Evolutionary conservation across 1,140 invertebrate species (phyloP).

Genomic region (Diorhabda elongata): DNA sequence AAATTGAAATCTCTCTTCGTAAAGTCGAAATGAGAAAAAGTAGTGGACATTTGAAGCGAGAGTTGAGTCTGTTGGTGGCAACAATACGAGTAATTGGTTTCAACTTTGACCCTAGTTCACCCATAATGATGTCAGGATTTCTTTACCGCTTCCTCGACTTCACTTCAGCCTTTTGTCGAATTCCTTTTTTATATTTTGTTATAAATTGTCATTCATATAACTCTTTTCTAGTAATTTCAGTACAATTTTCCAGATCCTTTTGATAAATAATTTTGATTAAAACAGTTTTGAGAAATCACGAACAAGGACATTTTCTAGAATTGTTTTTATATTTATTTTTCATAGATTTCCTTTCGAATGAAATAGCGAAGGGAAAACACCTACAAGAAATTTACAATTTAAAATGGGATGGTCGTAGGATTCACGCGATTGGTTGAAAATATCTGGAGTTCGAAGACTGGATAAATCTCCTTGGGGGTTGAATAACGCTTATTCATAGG

Average conservation of each 20-base stretch:
- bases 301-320: no score
- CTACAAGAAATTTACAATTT: slow-evolving; percentile 37
- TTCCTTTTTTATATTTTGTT: not conserved
- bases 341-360: no score
- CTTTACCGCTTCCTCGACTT: slow-evolving; percentile 3
- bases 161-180: slow-evolving; percentile 4
- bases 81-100: slow-evolving; percentile 36
- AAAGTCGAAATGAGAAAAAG: slow-evolving; percentile 17
- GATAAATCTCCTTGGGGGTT: slow-evolving; percentile 12
- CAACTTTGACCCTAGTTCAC: slow-evolving; percentile 33
- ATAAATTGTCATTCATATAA: slow-evolving; percentile 8
- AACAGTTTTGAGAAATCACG: no score
- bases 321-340: no score
- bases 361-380: no score
- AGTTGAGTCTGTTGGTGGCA: slow-evolving; percentile 29
- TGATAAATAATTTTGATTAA: no score
- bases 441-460: slow-evolving; percentile 22
- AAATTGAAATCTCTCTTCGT: slow-evolving; percentile 32
- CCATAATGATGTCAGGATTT: slow-evolving; percentile 30
- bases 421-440: slow-evolving; percentile 34
- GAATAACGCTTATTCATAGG: slow-evolving; percentile 24
- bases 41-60: slow-evolving; percentile 27
- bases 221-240: not conserved
- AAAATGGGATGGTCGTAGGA: slow-evolving; percentile 34
- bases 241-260: no score